Conservation (phyloP, 2,113 vertebrate genomes). For the Anguilla japonica region DNA sequence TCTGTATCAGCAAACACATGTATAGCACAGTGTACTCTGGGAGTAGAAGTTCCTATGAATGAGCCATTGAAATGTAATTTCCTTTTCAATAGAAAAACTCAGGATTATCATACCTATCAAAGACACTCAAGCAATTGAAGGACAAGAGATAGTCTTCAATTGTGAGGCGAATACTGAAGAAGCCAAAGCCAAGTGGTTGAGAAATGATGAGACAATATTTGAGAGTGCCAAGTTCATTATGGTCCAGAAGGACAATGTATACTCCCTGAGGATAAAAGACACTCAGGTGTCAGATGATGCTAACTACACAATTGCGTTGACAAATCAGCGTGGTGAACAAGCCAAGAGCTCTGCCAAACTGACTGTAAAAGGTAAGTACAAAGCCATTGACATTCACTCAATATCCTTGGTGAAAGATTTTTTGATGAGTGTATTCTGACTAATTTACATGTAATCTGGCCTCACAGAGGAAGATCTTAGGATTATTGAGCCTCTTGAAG, state of each 20-base stretch:
- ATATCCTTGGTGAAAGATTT: neutral
- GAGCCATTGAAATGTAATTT: neutral
- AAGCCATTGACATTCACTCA: slow-evolving; percentile 18
- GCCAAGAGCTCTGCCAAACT: slow-evolving; percentile 83
- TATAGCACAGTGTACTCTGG: neutral
- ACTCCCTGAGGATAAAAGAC: slow-evolving; percentile 88
- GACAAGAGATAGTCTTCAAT: slow-evolving; percentile 89
- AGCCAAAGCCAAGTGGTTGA: slow-evolving; percentile 98
- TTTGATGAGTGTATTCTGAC: neutral
- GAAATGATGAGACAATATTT: slow-evolving; percentile 87
- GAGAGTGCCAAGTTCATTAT: slow-evolving; percentile 92
- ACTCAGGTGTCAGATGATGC: slow-evolving; percentile 83
- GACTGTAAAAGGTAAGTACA: slow-evolving; percentile 80
- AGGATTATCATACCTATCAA: slow-evolving; percentile 90
- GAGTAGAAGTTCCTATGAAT: neutral
- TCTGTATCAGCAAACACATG: neutral
- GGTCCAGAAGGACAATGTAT: slow-evolving; percentile 88
- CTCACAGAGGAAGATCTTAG: slow-evolving; percentile 88
- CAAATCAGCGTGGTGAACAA: slow-evolving; percentile 88
- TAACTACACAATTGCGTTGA: slow-evolving; percentile 79
- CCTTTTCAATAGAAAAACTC: slow-evolving; percentile 82
- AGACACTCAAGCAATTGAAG: slow-evolving; percentile 83
- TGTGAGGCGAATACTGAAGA: slow-evolving; percentile 95
- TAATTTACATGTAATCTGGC: slow-evolving; percentile 1
- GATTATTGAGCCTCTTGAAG: slow-evolving; percentile 89